These are phyloP conservation scores for Pantherophis guttatus DNA, from an alignment of 2,113 vertebrate genomes.

Conservation along the genomic window DNA sequence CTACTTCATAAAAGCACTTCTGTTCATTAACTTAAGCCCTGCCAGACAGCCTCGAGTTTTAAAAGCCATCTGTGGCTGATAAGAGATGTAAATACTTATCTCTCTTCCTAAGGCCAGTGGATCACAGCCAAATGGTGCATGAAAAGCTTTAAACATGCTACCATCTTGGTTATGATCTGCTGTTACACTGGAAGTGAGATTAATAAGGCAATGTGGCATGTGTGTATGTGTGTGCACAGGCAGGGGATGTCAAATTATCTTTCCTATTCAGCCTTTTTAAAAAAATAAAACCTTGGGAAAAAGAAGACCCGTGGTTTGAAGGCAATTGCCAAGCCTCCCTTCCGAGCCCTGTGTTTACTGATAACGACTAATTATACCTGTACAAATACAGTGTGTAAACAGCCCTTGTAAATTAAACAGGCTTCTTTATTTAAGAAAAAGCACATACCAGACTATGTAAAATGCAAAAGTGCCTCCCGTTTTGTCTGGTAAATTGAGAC, in stretches of 20 bases:
- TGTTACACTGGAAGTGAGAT: slow-evolving; percentile 32
- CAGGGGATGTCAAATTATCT: background rate
- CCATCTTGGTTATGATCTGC: slow-evolving; percentile 40
- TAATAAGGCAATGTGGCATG: slow-evolving; percentile 5
- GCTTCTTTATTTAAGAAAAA: background rate
- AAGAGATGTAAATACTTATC: slow-evolving; percentile 59
- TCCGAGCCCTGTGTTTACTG: slow-evolving; percentile 1
- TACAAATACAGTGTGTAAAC: slow-evolving; percentile 2
- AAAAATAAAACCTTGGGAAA: background rate
- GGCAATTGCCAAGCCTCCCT: background rate
- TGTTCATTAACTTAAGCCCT: slow-evolving; percentile 58
- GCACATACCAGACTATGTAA: background rate
- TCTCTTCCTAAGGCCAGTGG: slow-evolving; percentile 43
- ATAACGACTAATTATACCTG: slow-evolving; percentile 15
- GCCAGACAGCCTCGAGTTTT: slow-evolving; percentile 52
- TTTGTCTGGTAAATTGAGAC: background rate
- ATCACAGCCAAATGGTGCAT: slow-evolving; percentile 54
- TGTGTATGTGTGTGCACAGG: background rate
- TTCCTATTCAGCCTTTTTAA: slow-evolving; percentile 24
- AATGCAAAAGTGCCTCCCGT: background rate
- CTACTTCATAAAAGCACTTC: slow-evolving; percentile 58
- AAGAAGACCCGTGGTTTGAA: background rate
- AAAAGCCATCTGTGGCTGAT: slow-evolving; percentile 56
- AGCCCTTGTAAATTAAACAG: background rate
- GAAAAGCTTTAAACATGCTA: slow-evolving; percentile 48